Conservation (phyloP, 2,797 vertebrate genomes). For the Serranus cabrilla region DNA sequence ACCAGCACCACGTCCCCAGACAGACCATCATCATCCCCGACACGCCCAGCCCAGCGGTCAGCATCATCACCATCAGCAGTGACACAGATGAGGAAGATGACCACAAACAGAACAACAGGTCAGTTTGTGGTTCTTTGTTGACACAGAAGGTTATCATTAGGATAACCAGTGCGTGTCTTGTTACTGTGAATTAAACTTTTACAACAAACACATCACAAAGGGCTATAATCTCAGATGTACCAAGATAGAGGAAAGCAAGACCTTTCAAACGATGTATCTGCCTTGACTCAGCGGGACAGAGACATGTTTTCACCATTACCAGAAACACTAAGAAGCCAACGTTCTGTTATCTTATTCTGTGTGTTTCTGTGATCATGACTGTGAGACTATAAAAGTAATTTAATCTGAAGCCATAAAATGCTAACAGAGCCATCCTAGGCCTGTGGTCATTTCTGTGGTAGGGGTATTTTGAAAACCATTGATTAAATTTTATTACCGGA, state of each 20-base stretch:
- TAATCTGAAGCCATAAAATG: constrained; percentile 11
- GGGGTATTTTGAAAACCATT: not conserved
- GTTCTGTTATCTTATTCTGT: not conserved
- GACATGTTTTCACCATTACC: not conserved
- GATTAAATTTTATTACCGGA: constrained; percentile 13
- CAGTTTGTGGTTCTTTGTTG: constrained; percentile 1
- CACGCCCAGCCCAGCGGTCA: constrained; percentile 97
- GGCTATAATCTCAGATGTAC: no score
- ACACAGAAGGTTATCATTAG: not conserved
- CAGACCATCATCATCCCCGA: constrained; percentile 98
- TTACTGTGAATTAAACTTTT: not conserved
- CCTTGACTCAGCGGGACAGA: constrained; percentile 15
- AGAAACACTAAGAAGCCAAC: not conserved
- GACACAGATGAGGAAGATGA: constrained; percentile 99
- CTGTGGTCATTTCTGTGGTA: constrained; percentile 1
- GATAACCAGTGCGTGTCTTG: not conserved
- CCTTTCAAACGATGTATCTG: constrained; percentile 7
- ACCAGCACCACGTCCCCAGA: constrained; percentile 88
- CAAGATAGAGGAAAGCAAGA: not conserved
- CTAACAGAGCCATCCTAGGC: not conserved
- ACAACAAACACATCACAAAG: constrained; percentile 1
- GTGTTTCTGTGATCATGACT: not conserved
- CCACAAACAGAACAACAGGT: constrained; percentile 95
- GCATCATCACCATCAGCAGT: constrained; percentile 99
- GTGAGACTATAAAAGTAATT: constrained; percentile 8